Conservation (phyloP, 2,113 vertebrate species). For the Ochotona curzoniae region DNA sequence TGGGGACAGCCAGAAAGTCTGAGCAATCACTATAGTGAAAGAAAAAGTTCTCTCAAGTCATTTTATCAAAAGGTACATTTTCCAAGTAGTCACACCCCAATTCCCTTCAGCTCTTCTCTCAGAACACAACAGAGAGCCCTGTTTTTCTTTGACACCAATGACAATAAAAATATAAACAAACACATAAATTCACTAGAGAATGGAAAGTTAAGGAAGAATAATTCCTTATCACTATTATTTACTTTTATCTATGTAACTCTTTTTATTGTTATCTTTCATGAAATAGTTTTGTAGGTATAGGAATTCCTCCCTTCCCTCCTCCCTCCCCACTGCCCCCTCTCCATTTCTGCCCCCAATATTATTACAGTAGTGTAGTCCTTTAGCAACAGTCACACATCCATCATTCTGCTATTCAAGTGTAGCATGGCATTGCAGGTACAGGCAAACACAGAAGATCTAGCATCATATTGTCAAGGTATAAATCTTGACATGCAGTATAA, state of each 20-base stretch:
- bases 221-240: background rate
- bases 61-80: background rate
- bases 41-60: background rate
- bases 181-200: background rate
- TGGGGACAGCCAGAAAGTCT: background rate
- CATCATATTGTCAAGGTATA: background rate
- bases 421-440: too few species aligned
- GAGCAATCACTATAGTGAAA: background rate
- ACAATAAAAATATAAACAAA: background rate
- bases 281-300: too few species aligned
- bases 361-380: too few species aligned
- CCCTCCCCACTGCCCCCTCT: too few species aligned
- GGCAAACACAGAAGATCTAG: too few species aligned
- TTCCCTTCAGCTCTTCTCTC: background rate
- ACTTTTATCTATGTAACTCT: conserved; percentile 10
- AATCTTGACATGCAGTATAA: conserved; percentile 34
- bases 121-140: background rate
- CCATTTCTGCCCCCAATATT: too few species aligned
- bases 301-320: too few species aligned
- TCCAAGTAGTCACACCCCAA: background rate
- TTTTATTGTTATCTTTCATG: background rate
- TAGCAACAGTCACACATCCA: too few species aligned
- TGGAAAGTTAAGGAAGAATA: background rate
- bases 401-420: too few species aligned
- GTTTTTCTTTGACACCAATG: background rate